Evolutionary conservation across 2,797 vertebrate genomes (phyloP).

Genomic region (Leptatherina wallacei): DNA sequence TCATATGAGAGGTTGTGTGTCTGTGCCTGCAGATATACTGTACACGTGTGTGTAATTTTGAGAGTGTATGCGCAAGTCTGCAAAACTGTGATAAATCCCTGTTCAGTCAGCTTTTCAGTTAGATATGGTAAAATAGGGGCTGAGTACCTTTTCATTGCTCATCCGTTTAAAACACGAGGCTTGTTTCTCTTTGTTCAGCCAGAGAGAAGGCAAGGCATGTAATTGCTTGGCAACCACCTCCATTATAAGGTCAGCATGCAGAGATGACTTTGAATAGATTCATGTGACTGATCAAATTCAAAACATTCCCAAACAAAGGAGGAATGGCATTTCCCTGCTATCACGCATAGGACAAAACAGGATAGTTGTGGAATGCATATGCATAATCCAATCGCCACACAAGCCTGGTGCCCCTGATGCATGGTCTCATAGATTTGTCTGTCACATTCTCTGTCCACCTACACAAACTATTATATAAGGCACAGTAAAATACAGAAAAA

Average conservation of each 20-base stretch:
- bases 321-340: slow-evolving; percentile 55
- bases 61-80: slow-evolving; percentile 63
- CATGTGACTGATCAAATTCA: slow-evolving; percentile 78
- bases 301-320: slow-evolving; percentile 72
- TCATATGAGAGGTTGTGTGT: slow-evolving; percentile 23
- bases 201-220: slow-evolving; percentile 72
- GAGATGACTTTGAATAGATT: slow-evolving; percentile 80
- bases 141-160: slow-evolving; percentile 78
- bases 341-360: slow-evolving; percentile 48
- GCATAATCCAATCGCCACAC: slow-evolving; percentile 41
- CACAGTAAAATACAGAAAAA: slow-evolving; percentile 14
- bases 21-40: slow-evolving; percentile 36
- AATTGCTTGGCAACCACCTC: slow-evolving; percentile 82
- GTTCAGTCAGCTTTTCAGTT: slow-evolving; percentile 73
- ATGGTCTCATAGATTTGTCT: slow-evolving; percentile 41
- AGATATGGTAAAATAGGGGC: slow-evolving; percentile 70
- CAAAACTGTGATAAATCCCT: slow-evolving; percentile 73
- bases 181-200: slow-evolving; percentile 77
- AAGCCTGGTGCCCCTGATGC: slow-evolving; percentile 23
- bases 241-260: slow-evolving; percentile 79
- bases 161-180: slow-evolving; percentile 76
- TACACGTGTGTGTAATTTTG: slow-evolving; percentile 42
- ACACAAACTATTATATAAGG: slow-evolving; percentile 16
- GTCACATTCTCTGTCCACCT: slow-evolving; percentile 42
- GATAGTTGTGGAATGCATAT: slow-evolving; percentile 33